Evolutionary conservation across 1,140 invertebrate genomes (phyloP), one percentile per base, ranked within the genome.

Genomic region (Drosophila cardini): DNA sequence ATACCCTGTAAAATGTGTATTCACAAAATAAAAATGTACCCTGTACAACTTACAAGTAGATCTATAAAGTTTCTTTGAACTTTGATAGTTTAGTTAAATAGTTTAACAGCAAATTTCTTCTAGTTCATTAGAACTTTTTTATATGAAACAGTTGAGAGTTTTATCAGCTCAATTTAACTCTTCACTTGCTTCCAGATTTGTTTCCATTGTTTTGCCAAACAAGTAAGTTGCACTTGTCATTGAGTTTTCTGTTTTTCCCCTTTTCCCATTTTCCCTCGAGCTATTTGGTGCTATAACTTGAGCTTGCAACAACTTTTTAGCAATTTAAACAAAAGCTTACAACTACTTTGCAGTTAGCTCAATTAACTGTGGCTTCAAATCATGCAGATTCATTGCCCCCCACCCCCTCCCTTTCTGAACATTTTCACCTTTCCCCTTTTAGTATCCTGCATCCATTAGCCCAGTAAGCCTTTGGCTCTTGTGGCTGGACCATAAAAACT

Each of bases 401-500:
- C 11, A 9, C 9, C 21, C 18, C 21, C 4, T 34, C 7, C 8
- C 42, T 34, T 13, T 58, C 48, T 4, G 21, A 26, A 16, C 26
- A 32, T 38, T 43, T 11, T 26, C 18, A 16, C 45, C 16, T 45
- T 40, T 32, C 34, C 13, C 4, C 57, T 46, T 42, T 38, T 40
- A 11, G 3, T 73, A 70, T 62, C 70, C 56, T 68, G 65, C 75
- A 82, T 63, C 57, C 48, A 78, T 82, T 82, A 81, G 67, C 61
- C 38, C 18, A 73, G 30, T 38, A 45, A 60, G 53, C 52, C 30
- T 21, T 18, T 62, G 62, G 40, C 50, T 45, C 45, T 40, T 83
- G 72, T 53, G 65, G 72, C 53, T 60, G 43, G 45, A 53, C 56
- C 45, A 61, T 77, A 70, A 77, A 70, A 82, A 74, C 40, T 80